A percentile compares a stretch with the other conserved stretches of the same genome.
Conservation (phyloP, 1,140 invertebrate genomes). For the Ericerus pela region DNA sequence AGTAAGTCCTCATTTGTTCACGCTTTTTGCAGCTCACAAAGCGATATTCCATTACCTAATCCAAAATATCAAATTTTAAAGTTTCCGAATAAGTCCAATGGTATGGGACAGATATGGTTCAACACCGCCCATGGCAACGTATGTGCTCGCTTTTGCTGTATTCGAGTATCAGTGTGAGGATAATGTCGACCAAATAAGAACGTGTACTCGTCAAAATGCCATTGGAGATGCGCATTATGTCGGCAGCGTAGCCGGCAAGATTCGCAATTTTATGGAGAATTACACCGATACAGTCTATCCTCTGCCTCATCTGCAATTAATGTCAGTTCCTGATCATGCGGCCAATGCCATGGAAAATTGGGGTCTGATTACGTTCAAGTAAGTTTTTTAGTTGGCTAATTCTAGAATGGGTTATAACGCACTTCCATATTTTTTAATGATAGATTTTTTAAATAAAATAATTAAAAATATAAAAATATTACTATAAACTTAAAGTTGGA, state of each 20-base stretch:
- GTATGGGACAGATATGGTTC: neutral
- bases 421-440: no score
- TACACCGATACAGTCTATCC: constrained; percentile 20
- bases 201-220: constrained; percentile 51
- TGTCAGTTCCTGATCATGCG: constrained; percentile 57
- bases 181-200: constrained; percentile 32
- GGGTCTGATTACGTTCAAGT: constrained; percentile 46
- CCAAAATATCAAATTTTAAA: no score
- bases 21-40: neutral
- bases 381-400: no score
- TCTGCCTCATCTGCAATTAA: constrained; percentile 40
- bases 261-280: constrained; percentile 19
- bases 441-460: constrained; percentile 39
- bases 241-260: constrained; percentile 31
- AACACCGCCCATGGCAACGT: constrained; percentile 50
- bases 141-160: constrained; percentile 52
- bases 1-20: neutral
- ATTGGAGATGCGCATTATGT: constrained; percentile 30
- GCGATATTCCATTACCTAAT: no score
- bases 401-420: no score
- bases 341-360: constrained; percentile 79
- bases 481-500: neutral
- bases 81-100: neutral
- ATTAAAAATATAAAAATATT: neutral
- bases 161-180: constrained; percentile 38